Conservation (phyloP, 2,888 invertebrate genomes). For the Phalangium opilio region DNA sequence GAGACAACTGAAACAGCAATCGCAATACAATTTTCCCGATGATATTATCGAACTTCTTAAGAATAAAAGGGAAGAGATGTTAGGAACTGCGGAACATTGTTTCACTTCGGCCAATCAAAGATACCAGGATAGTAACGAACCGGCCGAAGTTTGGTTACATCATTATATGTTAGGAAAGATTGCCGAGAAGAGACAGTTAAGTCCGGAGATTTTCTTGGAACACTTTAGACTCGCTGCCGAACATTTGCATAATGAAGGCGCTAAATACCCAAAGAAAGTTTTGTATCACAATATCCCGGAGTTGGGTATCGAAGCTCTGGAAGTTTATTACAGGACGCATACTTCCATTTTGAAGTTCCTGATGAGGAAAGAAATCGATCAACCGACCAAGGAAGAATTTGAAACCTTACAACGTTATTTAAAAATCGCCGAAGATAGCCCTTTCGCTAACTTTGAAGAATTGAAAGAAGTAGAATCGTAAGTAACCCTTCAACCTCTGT, state of each 20-base stretch:
- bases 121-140: conserved; percentile 36
- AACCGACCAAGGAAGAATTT: conserved; percentile 19
- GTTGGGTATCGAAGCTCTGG: conserved; percentile 72
- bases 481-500: no score
- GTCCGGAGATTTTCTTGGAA: conserved; percentile 38
- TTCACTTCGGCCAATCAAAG: conserved; percentile 40
- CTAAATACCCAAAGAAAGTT: conserved; percentile 70
- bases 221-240: conserved; percentile 64
- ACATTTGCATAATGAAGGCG: conserved; percentile 59
- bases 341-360: conserved; percentile 75
- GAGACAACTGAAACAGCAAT: conserved; percentile 47
- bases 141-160: conserved; percentile 79
- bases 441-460: conserved; percentile 28
- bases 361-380: conserved; percentile 12
- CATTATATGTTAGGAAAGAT: conserved; percentile 95
- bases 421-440: conserved; percentile 27
- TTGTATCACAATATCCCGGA: conserved; percentile 67
- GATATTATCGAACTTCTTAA: conserved; percentile 46
- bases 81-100: conserved; percentile 59
- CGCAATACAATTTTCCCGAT: conserved; percentile 29
- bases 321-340: conserved; percentile 56
- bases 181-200: conserved; percentile 48
- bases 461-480: conserved; percentile 1
- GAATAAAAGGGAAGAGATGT: conserved; percentile 58
- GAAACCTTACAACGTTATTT: conserved; percentile 27